phyloP scores from a whole-genome alignment of 2,888 invertebrate species.

The Caenorhabditis afra region DNA sequence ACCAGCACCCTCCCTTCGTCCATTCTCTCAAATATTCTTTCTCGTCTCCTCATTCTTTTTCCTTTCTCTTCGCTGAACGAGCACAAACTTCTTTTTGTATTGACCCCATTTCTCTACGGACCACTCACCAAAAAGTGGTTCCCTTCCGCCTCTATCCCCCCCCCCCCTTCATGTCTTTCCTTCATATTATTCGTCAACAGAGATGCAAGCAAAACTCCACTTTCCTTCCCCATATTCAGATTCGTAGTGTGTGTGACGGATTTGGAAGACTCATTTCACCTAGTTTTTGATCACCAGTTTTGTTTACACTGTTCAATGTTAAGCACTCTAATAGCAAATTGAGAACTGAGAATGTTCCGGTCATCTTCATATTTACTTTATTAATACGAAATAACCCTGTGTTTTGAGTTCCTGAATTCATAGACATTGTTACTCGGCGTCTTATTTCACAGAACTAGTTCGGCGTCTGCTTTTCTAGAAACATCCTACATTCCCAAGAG shows the following conservation, averaged over 20 bases:
- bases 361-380: too few relatives aligned
- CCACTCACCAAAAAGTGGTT: conserved; percentile 58
- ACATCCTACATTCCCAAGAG: conserved; percentile 6
- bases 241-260: neutral
- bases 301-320: too few relatives aligned
- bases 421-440: too few relatives aligned
- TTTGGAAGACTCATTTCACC: too few relatives aligned
- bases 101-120: conserved; percentile 46
- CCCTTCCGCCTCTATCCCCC: conserved; percentile 28
- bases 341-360: too few relatives aligned
- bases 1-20: conserved; percentile 14
- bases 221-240: neutral
- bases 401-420: too few relatives aligned
- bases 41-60: conserved; percentile 9
- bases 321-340: too few relatives aligned
- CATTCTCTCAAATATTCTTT: conserved; percentile 33
- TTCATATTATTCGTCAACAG: conserved; percentile 35
- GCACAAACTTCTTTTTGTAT: conserved; percentile 55
- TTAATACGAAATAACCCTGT: too few relatives aligned
- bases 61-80: conserved; percentile 14
- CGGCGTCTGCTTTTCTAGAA: neutral
- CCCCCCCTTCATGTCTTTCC: conserved; percentile 7
- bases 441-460: neutral
- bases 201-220: conserved; percentile 3
- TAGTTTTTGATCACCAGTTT: too few relatives aligned